phyloP scores from a whole-genome alignment of 1,140 invertebrate species.

The Achroia grisella region DNA sequence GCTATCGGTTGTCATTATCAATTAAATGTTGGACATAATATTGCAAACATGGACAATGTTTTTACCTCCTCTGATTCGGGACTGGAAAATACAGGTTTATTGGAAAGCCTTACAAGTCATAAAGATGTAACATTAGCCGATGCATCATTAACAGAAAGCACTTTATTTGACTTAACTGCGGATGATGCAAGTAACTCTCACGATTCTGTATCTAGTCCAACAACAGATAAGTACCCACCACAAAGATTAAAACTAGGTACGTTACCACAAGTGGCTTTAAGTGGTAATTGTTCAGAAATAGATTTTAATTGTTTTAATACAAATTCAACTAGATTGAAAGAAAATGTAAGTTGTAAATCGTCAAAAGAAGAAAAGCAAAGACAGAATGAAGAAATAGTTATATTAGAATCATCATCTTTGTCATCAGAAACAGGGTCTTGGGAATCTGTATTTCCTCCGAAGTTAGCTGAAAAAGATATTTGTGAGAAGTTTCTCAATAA shows the following conservation, averaged over 20 bases:
- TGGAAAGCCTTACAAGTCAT: conserved; percentile 54
- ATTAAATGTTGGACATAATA: conserved; percentile 48
- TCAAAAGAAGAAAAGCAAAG: conserved; percentile 81
- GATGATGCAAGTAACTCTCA: conserved; percentile 35
- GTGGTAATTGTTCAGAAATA: conserved; percentile 3
- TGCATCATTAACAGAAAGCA: conserved; percentile 52
- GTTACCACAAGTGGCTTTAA: background rate
- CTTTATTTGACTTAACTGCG: conserved; percentile 37
- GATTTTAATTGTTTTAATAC: conserved; percentile 6
- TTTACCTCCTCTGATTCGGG: conserved; percentile 61
- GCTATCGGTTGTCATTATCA: conserved; percentile 27
- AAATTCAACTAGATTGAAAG: conserved; percentile 15
- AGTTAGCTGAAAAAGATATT: conserved; percentile 41
- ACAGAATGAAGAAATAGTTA: conserved; percentile 80
- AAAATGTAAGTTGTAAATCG: conserved; percentile 38
- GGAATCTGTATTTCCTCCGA: conserved; percentile 75
- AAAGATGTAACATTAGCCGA: conserved; percentile 59
- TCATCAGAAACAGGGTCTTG: conserved; percentile 77
- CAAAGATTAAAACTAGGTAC: background rate
- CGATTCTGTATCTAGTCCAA: conserved; percentile 21
- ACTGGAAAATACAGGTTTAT: conserved; percentile 49
- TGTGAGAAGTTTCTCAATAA: conserved; percentile 44
- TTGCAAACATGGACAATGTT: conserved; percentile 53
- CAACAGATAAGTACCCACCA: conserved; percentile 9
- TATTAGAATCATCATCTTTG: conserved; percentile 75